Conservation (phyloP, 2,113 vertebrate species). For the Pteruthius melanotis region DNA sequence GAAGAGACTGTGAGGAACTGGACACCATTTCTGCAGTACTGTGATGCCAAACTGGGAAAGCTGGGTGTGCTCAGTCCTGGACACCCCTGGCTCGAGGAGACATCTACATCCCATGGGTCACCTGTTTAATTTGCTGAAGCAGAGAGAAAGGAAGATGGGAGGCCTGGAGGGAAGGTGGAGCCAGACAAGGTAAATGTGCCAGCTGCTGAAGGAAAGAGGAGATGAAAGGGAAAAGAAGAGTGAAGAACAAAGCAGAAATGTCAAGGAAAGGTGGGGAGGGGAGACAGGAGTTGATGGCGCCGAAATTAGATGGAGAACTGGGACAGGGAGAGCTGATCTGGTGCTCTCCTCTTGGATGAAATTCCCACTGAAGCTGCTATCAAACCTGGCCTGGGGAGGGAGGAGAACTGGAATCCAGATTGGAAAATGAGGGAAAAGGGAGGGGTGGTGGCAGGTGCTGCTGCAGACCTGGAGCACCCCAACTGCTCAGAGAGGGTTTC, state of each 20-base stretch:
- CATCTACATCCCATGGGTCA: not conserved
- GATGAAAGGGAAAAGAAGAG: slow-evolving; percentile 36
- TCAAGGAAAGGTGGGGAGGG: not conserved
- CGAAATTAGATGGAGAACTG: slow-evolving; percentile 29
- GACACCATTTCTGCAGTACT: not conserved
- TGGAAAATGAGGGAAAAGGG: not conserved
- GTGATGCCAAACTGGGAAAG: not conserved
- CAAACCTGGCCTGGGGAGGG: not conserved
- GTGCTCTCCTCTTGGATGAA: not conserved
- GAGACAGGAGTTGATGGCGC: not conserved
- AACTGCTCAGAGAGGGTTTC: not conserved
- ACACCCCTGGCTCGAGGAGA: fast-evolving
- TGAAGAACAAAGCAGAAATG: slow-evolving; percentile 27
- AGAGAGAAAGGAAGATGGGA: not conserved
- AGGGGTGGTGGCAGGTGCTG: not conserved
- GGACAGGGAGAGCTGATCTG: not conserved
- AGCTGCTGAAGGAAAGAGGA: not conserved
- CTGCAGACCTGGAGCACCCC: not conserved
- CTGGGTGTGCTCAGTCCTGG: not conserved
- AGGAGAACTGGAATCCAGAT: not conserved
- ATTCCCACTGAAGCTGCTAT: not conserved
- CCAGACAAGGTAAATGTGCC: slow-evolving; percentile 1
- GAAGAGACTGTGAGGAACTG: not conserved
- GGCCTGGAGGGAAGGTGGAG: not conserved
- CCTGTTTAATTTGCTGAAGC: not conserved